Base-by-base conservation (phyloP, 1,140 invertebrate genomes). In the Macrosteles quadrilineatus region DNA sequence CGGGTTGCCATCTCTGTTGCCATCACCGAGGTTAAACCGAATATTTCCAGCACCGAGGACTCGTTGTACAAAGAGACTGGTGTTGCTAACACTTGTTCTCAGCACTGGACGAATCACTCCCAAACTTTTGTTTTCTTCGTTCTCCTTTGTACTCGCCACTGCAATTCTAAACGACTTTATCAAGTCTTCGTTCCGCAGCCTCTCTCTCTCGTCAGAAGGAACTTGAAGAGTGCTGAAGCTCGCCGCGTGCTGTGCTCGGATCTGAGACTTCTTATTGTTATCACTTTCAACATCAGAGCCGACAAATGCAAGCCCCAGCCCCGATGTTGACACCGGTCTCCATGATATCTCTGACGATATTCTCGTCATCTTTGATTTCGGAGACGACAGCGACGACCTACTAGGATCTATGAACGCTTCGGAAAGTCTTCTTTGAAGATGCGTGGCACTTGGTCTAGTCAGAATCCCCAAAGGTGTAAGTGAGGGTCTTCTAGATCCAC, bases 401-500 rank as follows among this genome's bases (percentile, higher is more conserved):
- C 76, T 75, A 4, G 82, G 81, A 74, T 86, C 85, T 0, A 88
- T 78, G 9, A 88, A 78, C 1, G 87, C 88, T 74, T 90, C 88
- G 43, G 88, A 90, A 2, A 90, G 80, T 30, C 88, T 78, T 69
- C 88, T 80, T 43, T 87, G 86, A 3, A 87, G 79, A 1, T 83
- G 85, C 4, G 86, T 84, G 72, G 30, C 29, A 21, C 30, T 47
- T 45, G 65, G 32, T 69, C 45, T 45, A 14, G 27, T 53, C 32
- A 66, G 23, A 45, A 68, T 43, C 36, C 65, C 64, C 21, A 67
- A 36, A 59, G 87, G 86, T 11, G 87, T 87, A 55, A 90, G 80
- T 1, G 89, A 91, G 1, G 90, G 90, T 68, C 90, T 81, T 59
- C 90, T 80, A 0, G 90, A 92, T 0, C 89, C 89, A 65, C 89